These are phyloP conservation scores for Sitta europaea DNA, from an alignment of 2,113 vertebrate species.

Conservation along the genomic window DNA sequence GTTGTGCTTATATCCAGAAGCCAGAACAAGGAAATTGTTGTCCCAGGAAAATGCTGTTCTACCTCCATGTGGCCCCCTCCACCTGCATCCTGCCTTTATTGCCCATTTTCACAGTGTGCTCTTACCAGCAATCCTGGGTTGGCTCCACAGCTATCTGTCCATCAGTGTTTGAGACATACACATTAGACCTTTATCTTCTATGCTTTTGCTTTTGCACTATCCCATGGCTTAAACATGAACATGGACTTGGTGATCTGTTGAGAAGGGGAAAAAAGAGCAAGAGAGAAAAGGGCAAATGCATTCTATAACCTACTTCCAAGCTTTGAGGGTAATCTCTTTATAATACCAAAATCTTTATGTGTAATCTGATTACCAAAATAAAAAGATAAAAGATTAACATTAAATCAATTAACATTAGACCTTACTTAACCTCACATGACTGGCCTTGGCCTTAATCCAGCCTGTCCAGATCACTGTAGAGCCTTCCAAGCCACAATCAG, in stretches of 20 bases:
- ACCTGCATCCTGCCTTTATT: background rate
- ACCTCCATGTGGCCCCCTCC: background rate
- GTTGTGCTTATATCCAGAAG: background rate
- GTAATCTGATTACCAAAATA: background rate
- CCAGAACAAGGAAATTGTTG: background rate
- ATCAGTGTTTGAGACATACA: background rate
- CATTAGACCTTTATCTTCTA: background rate
- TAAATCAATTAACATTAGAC: background rate
- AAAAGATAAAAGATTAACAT: background rate
- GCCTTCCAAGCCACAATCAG: background rate
- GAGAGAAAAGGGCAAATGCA: background rate
- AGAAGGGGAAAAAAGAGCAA: background rate
- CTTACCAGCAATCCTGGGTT: background rate
- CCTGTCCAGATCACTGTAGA: background rate
- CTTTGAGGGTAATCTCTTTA: background rate
- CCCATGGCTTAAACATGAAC: background rate
- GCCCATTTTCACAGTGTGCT: background rate
- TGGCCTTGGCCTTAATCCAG: background rate
- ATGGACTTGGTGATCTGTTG: background rate
- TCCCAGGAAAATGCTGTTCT: background rate
- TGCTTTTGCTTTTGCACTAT: background rate
- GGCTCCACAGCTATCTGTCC: background rate
- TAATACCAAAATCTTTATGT: background rate
- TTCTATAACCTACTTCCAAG: background rate
- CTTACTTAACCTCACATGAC: background rate